Evolutionary conservation across 2,113 vertebrate species (phyloP), one percentile per base, ranked within the genome.

Genomic region (Vidua macroura): DNA sequence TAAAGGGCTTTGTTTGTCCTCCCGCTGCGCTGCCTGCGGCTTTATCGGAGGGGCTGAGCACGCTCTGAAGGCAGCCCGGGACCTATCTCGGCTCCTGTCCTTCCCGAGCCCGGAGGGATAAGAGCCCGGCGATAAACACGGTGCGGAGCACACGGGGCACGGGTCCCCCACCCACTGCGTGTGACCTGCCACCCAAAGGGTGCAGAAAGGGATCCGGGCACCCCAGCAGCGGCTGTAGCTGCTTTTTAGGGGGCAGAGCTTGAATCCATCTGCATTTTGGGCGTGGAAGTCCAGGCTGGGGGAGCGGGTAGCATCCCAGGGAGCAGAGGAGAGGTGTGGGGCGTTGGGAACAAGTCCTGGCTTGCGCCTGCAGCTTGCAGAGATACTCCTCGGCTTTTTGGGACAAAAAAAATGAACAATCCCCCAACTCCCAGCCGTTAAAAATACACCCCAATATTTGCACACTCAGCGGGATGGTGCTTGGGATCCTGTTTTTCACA

Each of bases 1-100:
- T 94, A 90, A 92, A 46, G 68, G n/a, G 39, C 89, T 92, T 85
- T 73, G 49, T 93, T 95, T 93, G 91, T 93, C 55, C 84, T 96
- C 78, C 74, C 3, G 16, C 77, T 33, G 27, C 2, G 14, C 93
- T 60, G 84, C 93, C 73, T 9, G 41, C 19, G 35, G 64, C 56
- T 69, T 94, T 95, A 88, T 93, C 79, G 3, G 49, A 58, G 86
- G 83, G 79, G 78, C 75, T 62, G 80, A 82, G 78, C 76, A 4
- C 35, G 3, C 73, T 66, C 84, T 49, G 76, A 25, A 93, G 87
- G 28, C 87, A 27, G 10, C 37, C 48, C 4, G 2, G 30, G 35
- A 85, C n/a, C 88, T 73, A 37, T 83, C 78, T 75, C 11, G 76
- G 67, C 68, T 53, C 43, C 90, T 37, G 74, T 53, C 83, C 92